Percentiles rank a stretch among this genome's conserved stretches.
Conservation (phyloP, 1,140 invertebrate genomes). For the Cydia pomonella region DNA sequence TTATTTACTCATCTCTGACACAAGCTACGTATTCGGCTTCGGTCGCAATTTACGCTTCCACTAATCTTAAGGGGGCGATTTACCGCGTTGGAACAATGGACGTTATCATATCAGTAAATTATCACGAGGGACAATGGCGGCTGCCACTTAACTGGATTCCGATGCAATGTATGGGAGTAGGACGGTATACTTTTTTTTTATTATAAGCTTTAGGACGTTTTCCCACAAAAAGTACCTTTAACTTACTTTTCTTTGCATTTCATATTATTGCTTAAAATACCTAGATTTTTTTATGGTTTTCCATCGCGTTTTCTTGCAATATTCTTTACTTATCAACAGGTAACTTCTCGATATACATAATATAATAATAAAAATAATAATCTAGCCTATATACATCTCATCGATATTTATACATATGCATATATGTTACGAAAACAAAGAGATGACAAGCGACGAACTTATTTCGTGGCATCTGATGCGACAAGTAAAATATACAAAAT, state of each 20-base stretch:
- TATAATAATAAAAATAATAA: too few relatives aligned
- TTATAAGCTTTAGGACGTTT: neutral
- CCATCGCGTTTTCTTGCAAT: too few relatives aligned
- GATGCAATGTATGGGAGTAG: neutral
- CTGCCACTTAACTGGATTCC: neutral
- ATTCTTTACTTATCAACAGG: too few relatives aligned
- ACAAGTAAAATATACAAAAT: too few relatives aligned
- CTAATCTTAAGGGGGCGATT: conserved; percentile 31
- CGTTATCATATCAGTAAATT: conserved; percentile 17
- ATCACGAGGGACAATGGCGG: neutral
- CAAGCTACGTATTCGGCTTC: neutral
- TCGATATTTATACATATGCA: too few relatives aligned
- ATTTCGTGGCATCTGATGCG: too few relatives aligned
- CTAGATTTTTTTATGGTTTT: too few relatives aligned
- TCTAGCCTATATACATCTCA: too few relatives aligned
- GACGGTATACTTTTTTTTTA: neutral
- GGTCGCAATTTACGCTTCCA: conserved; percentile 7
- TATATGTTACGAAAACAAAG: too few relatives aligned
- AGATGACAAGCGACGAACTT: too few relatives aligned
- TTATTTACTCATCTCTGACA: neutral
- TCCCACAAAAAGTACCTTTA: neutral
- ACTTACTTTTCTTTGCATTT: neutral
- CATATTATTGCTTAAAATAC: too few relatives aligned
- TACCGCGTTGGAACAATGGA: conserved; percentile 13
- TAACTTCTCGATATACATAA: too few relatives aligned